A percentile compares a stretch with the other conserved stretches of the same genome.
Conservation (phyloP, 2,888 invertebrate genomes). For the Spodoptera picta region DNA sequence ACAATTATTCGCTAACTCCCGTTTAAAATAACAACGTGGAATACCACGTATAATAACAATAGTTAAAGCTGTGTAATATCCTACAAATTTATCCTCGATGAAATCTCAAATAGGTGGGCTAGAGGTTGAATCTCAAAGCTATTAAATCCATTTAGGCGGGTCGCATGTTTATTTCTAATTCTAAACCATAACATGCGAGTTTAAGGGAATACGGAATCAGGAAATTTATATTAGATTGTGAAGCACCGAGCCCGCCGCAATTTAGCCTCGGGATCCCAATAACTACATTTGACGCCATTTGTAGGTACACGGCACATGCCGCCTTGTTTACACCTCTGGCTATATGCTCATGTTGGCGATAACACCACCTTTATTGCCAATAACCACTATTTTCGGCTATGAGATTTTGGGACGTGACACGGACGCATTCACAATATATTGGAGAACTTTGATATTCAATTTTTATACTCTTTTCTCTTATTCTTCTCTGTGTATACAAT, state of each 20-base stretch:
- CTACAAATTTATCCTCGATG: conserved; percentile 35
- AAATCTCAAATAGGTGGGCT: conserved; percentile 35
- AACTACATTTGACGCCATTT: conserved; percentile 72
- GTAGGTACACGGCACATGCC: conserved; percentile 56
- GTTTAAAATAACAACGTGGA: conserved; percentile 40
- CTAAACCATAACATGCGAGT: conserved; percentile 46
- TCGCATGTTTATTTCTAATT: conserved; percentile 49
- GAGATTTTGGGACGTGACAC: conserved; percentile 42
- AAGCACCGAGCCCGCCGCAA: conserved; percentile 64
- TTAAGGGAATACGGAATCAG: conserved; percentile 61
- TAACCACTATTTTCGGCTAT: conserved; percentile 49
- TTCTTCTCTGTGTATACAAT: too few relatives aligned
- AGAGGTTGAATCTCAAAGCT: conserved; percentile 40
- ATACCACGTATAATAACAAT: too few relatives aligned
- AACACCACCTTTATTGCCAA: conserved; percentile 55
- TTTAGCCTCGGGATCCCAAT: conserved; percentile 67
- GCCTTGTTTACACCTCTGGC: conserved; percentile 38
- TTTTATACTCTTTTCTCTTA: neutral
- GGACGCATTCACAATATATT: neutral
- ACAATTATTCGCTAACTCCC: conserved; percentile 28
- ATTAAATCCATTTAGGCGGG: conserved; percentile 47
- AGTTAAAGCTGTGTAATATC: conserved; percentile 46
- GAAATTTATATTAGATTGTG: conserved; percentile 71
- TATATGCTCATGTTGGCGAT: conserved; percentile 27
- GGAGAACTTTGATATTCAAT: neutral